Conservation (phyloP, 2,113 vertebrate species). For the Mastomys coucha region DNA sequence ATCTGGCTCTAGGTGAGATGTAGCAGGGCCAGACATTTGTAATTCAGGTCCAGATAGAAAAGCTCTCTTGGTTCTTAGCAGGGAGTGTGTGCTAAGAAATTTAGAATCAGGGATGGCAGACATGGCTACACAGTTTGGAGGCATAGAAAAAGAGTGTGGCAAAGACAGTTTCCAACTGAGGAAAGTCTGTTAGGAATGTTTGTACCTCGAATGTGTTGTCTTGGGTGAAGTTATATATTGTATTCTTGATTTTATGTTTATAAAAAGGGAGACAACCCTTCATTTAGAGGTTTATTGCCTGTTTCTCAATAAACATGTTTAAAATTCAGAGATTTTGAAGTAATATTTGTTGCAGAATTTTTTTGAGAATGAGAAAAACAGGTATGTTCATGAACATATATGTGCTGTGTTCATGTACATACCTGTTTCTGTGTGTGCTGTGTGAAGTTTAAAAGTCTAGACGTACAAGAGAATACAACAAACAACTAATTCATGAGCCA, state of each 20-base stretch:
- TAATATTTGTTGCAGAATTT: slow-evolving; percentile 24
- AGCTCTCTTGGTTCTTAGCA: background rate
- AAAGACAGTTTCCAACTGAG: background rate
- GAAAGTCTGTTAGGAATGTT: background rate
- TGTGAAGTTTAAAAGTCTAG: background rate
- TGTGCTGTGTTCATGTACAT: background rate
- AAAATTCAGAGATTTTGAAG: slow-evolving; percentile 29
- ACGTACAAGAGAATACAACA: background rate
- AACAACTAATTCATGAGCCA: background rate
- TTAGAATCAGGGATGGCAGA: background rate
- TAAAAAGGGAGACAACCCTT: background rate
- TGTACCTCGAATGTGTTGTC: background rate
- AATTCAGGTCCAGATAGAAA: background rate
- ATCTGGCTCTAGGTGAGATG: background rate
- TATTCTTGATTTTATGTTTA: background rate
- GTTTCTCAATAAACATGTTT: background rate
- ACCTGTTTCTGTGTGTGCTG: too few species aligned
- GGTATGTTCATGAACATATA: too few species aligned
- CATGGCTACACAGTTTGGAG: background rate
- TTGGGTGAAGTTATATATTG: background rate
- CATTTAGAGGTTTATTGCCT: background rate
- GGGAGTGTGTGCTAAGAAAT: too few species aligned
- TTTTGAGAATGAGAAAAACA: background rate
- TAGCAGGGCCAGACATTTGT: background rate
- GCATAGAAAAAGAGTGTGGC: background rate